phyloP scores from a whole-genome alignment of 1,140 invertebrate species.

The Anthonomus grandis region DNA sequence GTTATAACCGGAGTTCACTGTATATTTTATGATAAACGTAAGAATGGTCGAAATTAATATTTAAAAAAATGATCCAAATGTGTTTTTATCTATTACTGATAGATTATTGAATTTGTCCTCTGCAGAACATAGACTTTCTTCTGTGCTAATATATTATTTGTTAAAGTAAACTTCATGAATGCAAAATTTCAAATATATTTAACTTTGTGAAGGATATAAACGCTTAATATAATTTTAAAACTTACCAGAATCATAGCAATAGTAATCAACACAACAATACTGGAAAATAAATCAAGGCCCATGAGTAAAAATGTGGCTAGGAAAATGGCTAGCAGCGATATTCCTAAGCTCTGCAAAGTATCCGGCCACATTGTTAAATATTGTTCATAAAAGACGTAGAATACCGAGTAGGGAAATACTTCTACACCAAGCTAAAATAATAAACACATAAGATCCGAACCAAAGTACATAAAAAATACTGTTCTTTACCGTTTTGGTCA shows the following conservation, averaged over 20 bases:
- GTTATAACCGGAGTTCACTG: no score
- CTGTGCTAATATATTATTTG: no score
- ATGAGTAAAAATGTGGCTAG: slow-evolving; percentile 91
- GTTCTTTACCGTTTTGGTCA: slow-evolving; percentile 40
- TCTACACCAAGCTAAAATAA: slow-evolving; percentile 52
- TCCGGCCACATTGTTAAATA: slow-evolving; percentile 96
- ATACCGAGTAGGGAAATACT: slow-evolving; percentile 97
- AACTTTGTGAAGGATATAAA: no score
- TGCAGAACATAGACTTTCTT: no score
- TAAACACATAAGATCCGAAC: not conserved
- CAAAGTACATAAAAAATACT: not conserved
- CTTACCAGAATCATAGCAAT: slow-evolving; percentile 92
- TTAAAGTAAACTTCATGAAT: no score
- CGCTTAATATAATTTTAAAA: no score
- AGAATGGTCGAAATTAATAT: no score
- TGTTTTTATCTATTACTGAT: no score
- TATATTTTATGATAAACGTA: no score
- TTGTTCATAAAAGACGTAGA: slow-evolving; percentile 99
- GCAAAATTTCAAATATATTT: no score
- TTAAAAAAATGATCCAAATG: no score
- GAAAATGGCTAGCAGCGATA: slow-evolving; percentile 90
- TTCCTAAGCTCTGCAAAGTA: slow-evolving; percentile 79
- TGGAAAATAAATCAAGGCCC: slow-evolving; percentile 88
- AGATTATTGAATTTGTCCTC: no score
- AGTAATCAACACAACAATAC: slow-evolving; percentile 83